phyloP scores from a whole-genome alignment of 2,113 vertebrate genomes.

The Halcyon malimbica region DNA sequence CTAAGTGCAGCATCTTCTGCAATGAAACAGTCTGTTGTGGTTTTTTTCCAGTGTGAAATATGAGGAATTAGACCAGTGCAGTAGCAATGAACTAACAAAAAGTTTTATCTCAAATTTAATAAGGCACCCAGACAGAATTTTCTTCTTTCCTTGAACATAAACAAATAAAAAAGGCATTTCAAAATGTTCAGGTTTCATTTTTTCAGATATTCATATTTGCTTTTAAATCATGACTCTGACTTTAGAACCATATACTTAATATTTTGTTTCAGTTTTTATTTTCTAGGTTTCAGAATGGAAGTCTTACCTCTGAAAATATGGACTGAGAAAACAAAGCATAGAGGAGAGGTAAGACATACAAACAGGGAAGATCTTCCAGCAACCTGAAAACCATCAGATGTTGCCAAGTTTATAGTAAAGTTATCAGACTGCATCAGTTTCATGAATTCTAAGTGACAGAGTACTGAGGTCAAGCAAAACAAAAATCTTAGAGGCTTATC shows the following conservation, averaged over 20 bases:
- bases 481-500: background rate
- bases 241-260: background rate
- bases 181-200: background rate
- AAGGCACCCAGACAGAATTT: background rate
- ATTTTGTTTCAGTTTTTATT: background rate
- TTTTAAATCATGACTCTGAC: background rate
- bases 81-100: background rate
- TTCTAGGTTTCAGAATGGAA: background rate
- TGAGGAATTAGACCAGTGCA: background rate
- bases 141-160: background rate
- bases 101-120: background rate
- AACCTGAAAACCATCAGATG: background rate
- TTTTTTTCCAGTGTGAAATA: background rate
- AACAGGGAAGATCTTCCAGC: background rate
- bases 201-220: background rate
- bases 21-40: too few species aligned
- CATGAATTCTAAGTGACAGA: background rate
- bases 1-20: background rate
- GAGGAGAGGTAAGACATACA: background rate
- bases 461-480: background rate
- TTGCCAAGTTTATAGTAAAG: background rate
- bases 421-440: background rate
- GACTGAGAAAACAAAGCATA: accelerated
- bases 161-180: background rate
- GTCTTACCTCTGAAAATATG: background rate